phyloP scores from a whole-genome alignment of 2,888 invertebrate species.

The Pomacea canaliculata region DNA sequence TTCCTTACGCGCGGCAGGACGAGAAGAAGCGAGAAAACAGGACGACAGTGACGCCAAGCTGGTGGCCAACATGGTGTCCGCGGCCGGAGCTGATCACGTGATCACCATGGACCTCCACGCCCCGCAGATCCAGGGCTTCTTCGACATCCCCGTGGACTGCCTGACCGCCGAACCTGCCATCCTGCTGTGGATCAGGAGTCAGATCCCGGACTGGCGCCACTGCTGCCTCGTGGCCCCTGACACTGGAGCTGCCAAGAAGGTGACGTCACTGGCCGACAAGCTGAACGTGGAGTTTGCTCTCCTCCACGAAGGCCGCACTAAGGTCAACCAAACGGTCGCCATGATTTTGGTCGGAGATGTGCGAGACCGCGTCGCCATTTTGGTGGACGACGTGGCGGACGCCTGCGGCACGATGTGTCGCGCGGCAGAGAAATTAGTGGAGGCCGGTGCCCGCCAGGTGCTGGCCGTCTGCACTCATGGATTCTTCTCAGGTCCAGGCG shows the following conservation, averaged over 20 bases:
- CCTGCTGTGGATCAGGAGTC: constrained; percentile 94
- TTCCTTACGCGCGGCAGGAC: constrained; percentile 95
- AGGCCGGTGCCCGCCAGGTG: constrained; percentile 87
- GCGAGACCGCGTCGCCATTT: constrained; percentile 88
- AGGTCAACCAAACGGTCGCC: constrained; percentile 94
- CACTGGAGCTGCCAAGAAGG: constrained; percentile 95
- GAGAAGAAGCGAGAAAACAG: constrained; percentile 93
- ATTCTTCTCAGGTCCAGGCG: constrained; percentile 94
- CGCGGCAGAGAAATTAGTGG: constrained; percentile 90
- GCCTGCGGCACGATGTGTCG: constrained; percentile 95
- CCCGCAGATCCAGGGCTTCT: constrained; percentile 95
- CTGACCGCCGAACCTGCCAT: constrained; percentile 96
- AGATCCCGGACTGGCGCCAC: constrained; percentile 92
- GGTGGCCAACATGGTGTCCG: constrained; percentile 94
- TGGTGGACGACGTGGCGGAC: constrained; percentile 98
- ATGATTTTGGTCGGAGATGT: constrained; percentile 98
- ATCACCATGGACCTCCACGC: constrained; percentile 98
- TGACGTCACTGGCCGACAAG: constrained; percentile 89
- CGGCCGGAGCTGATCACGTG: constrained; percentile 95
- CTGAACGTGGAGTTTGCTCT: constrained; percentile 95
- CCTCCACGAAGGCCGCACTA: constrained; percentile 95
- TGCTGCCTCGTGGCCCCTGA: constrained; percentile 96
- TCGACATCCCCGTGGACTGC: constrained; percentile 97
- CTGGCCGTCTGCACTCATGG: constrained; percentile 95
- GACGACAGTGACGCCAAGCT: constrained; percentile 94